phyloP scores from a whole-genome alignment of 2,113 vertebrate genomes.

The Calcarius ornatus region DNA sequence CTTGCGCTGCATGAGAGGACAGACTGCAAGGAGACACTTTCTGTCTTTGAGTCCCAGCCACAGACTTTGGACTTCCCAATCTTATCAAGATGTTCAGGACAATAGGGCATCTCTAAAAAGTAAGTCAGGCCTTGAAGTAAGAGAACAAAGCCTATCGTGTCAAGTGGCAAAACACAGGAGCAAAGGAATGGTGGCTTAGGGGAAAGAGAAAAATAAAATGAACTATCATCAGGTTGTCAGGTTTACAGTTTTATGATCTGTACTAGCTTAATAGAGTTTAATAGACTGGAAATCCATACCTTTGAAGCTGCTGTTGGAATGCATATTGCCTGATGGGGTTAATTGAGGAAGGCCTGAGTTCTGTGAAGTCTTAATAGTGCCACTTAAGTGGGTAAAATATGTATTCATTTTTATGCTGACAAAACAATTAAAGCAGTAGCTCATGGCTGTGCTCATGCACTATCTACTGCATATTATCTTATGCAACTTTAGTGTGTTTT shows the following conservation, averaged over 20 bases:
- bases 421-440: background rate
- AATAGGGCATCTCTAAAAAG: background rate
- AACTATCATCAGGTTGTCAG: background rate
- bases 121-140: background rate
- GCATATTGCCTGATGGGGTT: background rate
- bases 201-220: background rate
- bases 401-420: background rate
- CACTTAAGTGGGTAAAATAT: background rate
- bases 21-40: background rate
- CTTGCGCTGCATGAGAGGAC: background rate
- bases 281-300: background rate
- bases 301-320: background rate
- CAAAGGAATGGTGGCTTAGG: background rate
- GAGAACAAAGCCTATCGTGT: background rate
- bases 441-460: background rate
- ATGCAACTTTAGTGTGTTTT: background rate
- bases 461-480: background rate
- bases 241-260: slow-evolving; percentile 3
- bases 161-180: background rate
- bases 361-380: background rate
- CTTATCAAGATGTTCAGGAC: background rate
- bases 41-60: background rate
- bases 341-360: background rate
- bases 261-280: background rate
- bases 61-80: background rate